These are phyloP conservation scores for Coenonympha glycerion DNA, from an alignment of 2,888 invertebrate genomes.

Conservation along the genomic window DNA sequence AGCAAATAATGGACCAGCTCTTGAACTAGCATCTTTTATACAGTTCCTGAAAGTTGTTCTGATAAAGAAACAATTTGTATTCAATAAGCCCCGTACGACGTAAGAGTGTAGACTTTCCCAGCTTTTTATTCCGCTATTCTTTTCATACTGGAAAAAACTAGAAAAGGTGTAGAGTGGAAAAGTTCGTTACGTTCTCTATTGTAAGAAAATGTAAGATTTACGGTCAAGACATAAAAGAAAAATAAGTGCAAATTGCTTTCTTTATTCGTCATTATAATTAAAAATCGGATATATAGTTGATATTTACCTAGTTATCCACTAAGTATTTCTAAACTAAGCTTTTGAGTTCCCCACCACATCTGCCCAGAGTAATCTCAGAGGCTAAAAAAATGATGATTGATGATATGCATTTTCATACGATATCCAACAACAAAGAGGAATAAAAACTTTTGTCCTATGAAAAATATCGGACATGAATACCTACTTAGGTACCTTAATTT, in stretches of 20 bases:
- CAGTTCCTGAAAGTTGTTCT: constrained; percentile 38
- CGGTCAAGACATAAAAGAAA: background rate
- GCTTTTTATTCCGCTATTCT: constrained; percentile 24
- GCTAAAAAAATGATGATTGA: too few species aligned
- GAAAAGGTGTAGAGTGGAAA: constrained; percentile 11
- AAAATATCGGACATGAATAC: too few species aligned
- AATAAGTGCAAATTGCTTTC: background rate
- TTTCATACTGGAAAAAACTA: constrained; percentile 19
- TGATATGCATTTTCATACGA: too few species aligned
- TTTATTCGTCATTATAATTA: too few species aligned
- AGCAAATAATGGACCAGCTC: background rate
- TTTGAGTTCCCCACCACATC: too few species aligned
- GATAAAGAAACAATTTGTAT: constrained; percentile 70
- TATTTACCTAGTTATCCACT: background rate
- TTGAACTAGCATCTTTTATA: constrained; percentile 14
- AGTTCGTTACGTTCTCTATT: constrained; percentile 9
- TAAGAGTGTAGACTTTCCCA: constrained; percentile 36
- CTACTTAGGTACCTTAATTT: too few species aligned
- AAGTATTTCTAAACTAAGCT: too few species aligned
- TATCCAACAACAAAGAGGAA: too few species aligned
- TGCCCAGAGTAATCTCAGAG: too few species aligned
- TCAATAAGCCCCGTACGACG: constrained; percentile 57
- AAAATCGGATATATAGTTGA: too few species aligned
- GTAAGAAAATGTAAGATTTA: background rate
- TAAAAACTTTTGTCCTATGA: too few species aligned